A percentile compares a stretch with the other conserved stretches of the same genome.
These are phyloP conservation scores for Psettodes erumei DNA, from an alignment of 2,113 vertebrate genomes.

Conservation along the genomic window DNA sequence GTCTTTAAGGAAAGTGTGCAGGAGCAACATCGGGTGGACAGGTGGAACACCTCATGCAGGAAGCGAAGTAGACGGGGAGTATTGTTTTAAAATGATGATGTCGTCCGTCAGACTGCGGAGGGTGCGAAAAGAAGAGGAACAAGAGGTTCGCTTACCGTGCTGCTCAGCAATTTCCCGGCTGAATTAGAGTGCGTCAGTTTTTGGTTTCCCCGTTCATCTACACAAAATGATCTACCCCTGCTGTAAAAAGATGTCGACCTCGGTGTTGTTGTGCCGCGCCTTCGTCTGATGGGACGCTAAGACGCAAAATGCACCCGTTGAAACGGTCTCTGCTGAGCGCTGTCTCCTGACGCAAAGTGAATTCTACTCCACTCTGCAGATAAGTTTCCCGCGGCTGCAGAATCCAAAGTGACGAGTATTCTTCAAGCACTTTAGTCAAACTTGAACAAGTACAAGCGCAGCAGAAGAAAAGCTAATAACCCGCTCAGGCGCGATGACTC, in stretches of 20 bases:
- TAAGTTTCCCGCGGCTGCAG: not conserved
- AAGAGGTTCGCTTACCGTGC: not conserved
- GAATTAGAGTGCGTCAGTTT: not conserved
- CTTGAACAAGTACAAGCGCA: not conserved
- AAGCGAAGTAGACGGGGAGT: not conserved
- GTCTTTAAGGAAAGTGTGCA: not conserved
- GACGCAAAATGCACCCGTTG: not conserved
- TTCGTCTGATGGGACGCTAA: not conserved
- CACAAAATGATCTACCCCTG: not conserved
- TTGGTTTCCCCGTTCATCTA: not conserved
- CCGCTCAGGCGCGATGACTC: conserved; percentile 17
- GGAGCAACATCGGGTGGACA: not conserved
- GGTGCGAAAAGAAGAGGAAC: not conserved
- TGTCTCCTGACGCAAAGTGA: not conserved
- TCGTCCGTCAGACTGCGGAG: not conserved
- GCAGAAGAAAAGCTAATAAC: not conserved
- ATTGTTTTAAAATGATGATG: conserved; percentile 5
- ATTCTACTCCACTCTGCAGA: conserved; percentile 1
- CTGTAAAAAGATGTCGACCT: too few relatives aligned
- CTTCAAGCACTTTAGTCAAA: not conserved
- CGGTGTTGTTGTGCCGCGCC: not conserved
- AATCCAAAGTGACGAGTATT: conserved; percentile 12
- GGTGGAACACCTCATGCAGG: conserved; percentile 7
- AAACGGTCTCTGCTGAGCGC: not conserved
- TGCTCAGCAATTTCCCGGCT: not conserved